Conservation (phyloP, 2,797 vertebrate genomes). For the Melanogrammus aeglefinus region DNA sequence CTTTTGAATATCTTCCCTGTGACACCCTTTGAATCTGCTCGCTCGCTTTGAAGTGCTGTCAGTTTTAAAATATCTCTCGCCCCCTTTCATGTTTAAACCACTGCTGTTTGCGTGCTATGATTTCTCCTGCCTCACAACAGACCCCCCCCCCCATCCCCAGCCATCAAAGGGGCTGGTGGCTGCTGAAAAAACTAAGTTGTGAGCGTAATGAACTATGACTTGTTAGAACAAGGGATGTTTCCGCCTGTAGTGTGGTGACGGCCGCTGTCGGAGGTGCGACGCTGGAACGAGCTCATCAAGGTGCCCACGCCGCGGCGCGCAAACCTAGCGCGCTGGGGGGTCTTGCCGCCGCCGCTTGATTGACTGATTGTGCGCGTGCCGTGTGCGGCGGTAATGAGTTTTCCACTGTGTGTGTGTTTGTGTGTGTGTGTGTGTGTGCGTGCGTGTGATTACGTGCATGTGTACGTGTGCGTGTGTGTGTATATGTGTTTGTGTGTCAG, state of each 20-base stretch:
- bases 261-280: background rate
- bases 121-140: constrained; percentile 45
- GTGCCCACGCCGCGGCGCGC: constrained; percentile 31
- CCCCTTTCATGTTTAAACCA: constrained; percentile 68
- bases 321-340: too few species aligned
- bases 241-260: constrained; percentile 22
- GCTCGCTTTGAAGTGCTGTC: constrained; percentile 70
- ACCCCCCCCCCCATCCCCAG: constrained; percentile 48
- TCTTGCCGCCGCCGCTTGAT: constrained; percentile 37
- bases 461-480: constrained; percentile 45
- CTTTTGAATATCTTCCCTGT: constrained; percentile 66
- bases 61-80: constrained; percentile 67
- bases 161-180: background rate
- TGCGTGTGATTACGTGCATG: constrained; percentile 16
- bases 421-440: constrained; percentile 44
- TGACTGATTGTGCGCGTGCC: constrained; percentile 52
- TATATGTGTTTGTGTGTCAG: background rate
- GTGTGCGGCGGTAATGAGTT: constrained; percentile 61
- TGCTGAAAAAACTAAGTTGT: constrained; percentile 44
- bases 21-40: constrained; percentile 70
- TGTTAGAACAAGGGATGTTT: constrained; percentile 42
- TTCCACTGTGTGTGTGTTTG: constrained; percentile 59
- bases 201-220: constrained; percentile 56
- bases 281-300: constrained; percentile 4
- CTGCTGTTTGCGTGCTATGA: constrained; percentile 62